These are phyloP conservation scores for Nothobranchius kuhntae DNA, from an alignment of 2,113 vertebrate genomes.

Conservation along the genomic window DNA sequence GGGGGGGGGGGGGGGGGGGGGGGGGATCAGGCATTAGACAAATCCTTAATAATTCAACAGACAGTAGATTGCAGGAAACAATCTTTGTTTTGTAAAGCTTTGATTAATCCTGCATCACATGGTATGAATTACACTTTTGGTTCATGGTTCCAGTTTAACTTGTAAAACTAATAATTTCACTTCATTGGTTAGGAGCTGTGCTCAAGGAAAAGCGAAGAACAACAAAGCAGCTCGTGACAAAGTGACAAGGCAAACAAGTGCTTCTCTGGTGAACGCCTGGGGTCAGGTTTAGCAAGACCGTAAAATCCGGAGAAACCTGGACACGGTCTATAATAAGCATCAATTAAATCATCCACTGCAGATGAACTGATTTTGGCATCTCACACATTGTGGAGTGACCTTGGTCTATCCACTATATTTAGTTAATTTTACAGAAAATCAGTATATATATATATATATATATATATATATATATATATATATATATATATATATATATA, in stretches of 20 bases:
- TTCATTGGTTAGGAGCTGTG: conserved; percentile 25
- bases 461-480: too few relatives aligned
- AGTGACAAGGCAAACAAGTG: conserved; percentile 26
- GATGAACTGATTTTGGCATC: conserved; percentile 70
- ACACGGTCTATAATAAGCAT: conserved; percentile 75
- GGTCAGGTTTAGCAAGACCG: conserved; percentile 63
- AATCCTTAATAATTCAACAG: conserved; percentile 27
- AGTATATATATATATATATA: too few relatives aligned
- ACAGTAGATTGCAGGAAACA: conserved; percentile 20
- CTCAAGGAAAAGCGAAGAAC: conserved; percentile 30
- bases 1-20: too few relatives aligned
- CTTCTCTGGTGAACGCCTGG: conserved; percentile 40
- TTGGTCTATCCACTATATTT: too few relatives aligned
- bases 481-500: too few relatives aligned
- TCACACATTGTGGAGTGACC: conserved; percentile 34
- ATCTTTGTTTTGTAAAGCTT: conserved; percentile 23
- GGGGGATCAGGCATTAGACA: conserved; percentile 5
- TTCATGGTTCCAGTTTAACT: conserved; percentile 46
- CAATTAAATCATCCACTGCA: conserved; percentile 72
- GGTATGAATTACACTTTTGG: conserved; percentile 15
- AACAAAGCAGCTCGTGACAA: conserved; percentile 51
- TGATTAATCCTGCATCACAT: conserved; percentile 14
- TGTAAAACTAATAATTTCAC: conserved; percentile 46
- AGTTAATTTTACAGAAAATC: not conserved
- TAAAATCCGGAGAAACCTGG: conserved; percentile 56